Evolutionary conservation across 2,797 vertebrate genomes (phyloP).

Genomic region (Rousettus madagascariensis): DNA sequence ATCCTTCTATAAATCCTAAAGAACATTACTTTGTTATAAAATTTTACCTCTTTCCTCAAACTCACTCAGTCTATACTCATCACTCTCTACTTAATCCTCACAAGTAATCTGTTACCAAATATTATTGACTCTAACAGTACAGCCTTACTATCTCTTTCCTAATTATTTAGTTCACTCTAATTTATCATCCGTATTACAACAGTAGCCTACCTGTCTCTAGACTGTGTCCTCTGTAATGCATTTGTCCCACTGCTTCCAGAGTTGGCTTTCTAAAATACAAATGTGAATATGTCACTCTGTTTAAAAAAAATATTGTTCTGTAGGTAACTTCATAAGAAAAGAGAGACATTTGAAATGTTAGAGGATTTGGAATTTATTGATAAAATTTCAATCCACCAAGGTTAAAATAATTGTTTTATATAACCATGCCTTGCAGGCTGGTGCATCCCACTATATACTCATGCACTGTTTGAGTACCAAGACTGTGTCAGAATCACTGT

Average conservation of each 20-base stretch:
- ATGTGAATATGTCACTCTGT: neutral
- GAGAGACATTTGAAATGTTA: constrained; percentile 7
- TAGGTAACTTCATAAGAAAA: constrained; percentile 20
- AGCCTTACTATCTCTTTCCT: neutral
- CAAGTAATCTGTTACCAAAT: neutral
- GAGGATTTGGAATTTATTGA: constrained; percentile 1
- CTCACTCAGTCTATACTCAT: neutral
- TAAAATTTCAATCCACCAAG: constrained; percentile 2
- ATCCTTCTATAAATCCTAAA: neutral
- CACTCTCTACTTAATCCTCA: neutral
- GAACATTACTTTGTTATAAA: neutral
- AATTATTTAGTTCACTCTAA: neutral
- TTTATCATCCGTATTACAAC: neutral
- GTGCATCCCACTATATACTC: neutral
- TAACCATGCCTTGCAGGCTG: neutral
- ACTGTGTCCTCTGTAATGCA: neutral
- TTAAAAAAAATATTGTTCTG: constrained; percentile 18
- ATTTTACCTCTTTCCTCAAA: neutral
- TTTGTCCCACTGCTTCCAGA: neutral
- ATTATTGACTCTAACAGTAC: neutral
- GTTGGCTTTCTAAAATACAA: neutral
- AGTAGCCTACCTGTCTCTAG: neutral
- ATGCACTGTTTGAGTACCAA: neutral
- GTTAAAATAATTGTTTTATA: constrained; percentile 69
- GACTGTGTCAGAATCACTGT: neutral